These are phyloP conservation scores for Drosophila melanosoma DNA, from an alignment of 2,888 invertebrate species.

Conservation along the genomic window DNA sequence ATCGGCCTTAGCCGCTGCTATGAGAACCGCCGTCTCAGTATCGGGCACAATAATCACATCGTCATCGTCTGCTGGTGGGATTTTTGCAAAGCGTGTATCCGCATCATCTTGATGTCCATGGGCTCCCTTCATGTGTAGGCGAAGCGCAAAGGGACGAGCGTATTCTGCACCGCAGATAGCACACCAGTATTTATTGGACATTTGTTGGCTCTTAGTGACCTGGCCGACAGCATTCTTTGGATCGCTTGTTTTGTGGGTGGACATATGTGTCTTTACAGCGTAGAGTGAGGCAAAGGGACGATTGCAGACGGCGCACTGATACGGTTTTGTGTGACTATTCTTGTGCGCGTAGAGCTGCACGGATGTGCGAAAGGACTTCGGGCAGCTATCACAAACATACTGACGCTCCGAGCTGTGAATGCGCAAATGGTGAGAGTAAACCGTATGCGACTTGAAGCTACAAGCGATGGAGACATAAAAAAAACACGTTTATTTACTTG, in stretches of 20 bases:
- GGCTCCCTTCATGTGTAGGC: constrained; percentile 90
- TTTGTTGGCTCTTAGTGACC: constrained; percentile 19
- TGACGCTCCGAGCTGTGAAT: constrained; percentile 91
- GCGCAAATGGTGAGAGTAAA: constrained; percentile 91
- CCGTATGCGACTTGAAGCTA: constrained; percentile 92
- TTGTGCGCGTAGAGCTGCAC: constrained; percentile 92
- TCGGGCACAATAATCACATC: constrained; percentile 34
- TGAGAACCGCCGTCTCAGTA: constrained; percentile 69
- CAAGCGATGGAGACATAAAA: neutral
- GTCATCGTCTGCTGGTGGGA: constrained; percentile 5
- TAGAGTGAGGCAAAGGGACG: constrained; percentile 92
- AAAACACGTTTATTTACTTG: neutral
- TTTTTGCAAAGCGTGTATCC: constrained; percentile 23
- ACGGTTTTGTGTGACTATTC: constrained; percentile 93
- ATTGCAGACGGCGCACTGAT: constrained; percentile 91
- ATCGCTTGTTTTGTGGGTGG: constrained; percentile 84
- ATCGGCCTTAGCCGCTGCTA: constrained; percentile 72
- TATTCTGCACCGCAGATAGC: constrained; percentile 91
- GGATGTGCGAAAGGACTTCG: constrained; percentile 92
- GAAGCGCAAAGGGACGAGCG: constrained; percentile 90
- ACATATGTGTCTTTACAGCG: constrained; percentile 91
- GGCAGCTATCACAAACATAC: constrained; percentile 91
- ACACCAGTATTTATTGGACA: constrained; percentile 86
- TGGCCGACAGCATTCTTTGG: constrained; percentile 23
- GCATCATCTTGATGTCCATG: constrained; percentile 83